Base-by-base conservation (phyloP, 2,797 vertebrate species). In the Danio jaintianensis region DNA sequence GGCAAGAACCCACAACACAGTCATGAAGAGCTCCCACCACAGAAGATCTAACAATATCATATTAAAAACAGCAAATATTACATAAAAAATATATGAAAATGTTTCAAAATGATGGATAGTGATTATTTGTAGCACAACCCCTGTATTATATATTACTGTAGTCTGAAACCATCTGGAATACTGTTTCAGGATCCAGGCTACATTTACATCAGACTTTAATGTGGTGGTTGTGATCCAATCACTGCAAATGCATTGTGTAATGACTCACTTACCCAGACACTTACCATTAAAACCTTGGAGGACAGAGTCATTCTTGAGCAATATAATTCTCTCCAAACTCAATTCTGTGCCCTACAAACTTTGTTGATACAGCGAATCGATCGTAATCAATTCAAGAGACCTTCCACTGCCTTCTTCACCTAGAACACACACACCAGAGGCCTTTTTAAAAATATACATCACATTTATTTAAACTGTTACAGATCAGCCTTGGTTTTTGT, bases 381-480 rank as follows among this genome's bases (percentile, higher is more conserved):
- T 78, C 6, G 53, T 36, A 82, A 78, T 72, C 52, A 18, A 56
- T 52, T 73, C 18, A 50, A n/a, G 29, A 47, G 77, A 45, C 12
- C 40, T 61, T 45, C 52, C 36, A 16, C 47, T 16, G 7, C 29
- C 48, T 6, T 45, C 9, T 53, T 45, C 11, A 42, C n/a, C 61
- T 36, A 77, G 67, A 87, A 75, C 64, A 84, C 42, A 81, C 71
- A 83, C 68, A 82, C 68, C 68, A 82, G 74, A 89, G 75, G 16
- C 13, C n/a, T 85, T 80, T 85, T 92, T 84, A 93, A 95, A 95
- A 95, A 94, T 92, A 95, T 92, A 95, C 93, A 92, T 92, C 91
- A 94, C 93, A 93, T 95, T 95, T 95, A 95, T 95, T 94, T 88
- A 89, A 89, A 90, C 89, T 89, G 89, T 92, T 89, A 93, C 90